Conservation (phyloP, 2,113 vertebrate species). For the Pampusana beccarii region DNA sequence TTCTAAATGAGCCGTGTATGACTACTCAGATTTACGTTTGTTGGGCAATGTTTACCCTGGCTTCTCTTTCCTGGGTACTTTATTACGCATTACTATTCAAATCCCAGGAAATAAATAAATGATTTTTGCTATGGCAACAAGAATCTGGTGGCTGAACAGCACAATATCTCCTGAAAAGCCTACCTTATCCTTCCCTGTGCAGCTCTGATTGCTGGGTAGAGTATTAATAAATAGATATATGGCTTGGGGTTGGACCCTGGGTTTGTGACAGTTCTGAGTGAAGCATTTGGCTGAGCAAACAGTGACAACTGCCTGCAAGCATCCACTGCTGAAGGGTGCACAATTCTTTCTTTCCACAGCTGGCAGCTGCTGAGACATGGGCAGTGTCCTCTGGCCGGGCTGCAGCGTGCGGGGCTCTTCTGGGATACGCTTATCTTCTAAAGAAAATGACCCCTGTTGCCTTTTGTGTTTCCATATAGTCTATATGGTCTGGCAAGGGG, state of each 20-base stretch:
- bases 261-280: not conserved
- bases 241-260: not conserved
- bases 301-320: not conserved
- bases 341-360: not conserved
- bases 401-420: not conserved
- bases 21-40: not conserved
- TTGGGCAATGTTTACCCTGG: not conserved
- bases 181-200: not conserved
- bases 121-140: not conserved
- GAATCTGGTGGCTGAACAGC: not conserved
- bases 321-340: not conserved
- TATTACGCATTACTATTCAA: not conserved
- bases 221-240: not conserved
- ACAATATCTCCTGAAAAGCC: not conserved
- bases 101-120: constrained; percentile 4
- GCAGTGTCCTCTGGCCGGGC: not conserved
- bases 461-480: not conserved
- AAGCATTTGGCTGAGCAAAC: not conserved
- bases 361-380: not conserved
- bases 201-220: not conserved
- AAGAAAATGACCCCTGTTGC: not conserved
- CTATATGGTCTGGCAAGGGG: not conserved
- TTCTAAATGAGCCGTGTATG: not conserved
- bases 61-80: not conserved
- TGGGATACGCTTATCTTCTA: not conserved